A percentile compares a stretch with the other conserved stretches of the same genome.
These are phyloP conservation scores for Ardeotis arabs DNA, from an alignment of 2,113 vertebrate species.

Conservation along the genomic window DNA sequence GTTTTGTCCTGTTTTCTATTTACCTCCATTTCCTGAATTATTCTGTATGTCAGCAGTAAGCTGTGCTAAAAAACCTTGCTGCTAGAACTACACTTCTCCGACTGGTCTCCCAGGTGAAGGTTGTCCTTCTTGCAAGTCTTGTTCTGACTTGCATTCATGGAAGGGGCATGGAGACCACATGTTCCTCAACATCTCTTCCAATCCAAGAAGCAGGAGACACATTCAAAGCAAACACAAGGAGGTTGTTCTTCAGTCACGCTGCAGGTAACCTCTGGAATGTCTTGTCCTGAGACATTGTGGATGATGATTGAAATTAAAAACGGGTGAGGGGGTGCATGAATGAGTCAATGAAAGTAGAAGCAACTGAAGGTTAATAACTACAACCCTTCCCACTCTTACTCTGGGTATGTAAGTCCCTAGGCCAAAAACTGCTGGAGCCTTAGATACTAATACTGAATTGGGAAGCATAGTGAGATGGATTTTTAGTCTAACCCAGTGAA, in stretches of 20 bases:
- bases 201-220: neutral
- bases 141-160: neutral
- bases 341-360: neutral
- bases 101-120: neutral
- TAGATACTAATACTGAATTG: fast-evolving
- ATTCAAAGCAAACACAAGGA: neutral
- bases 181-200: neutral
- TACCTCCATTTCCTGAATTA: neutral
- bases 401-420: fast-evolving
- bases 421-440: neutral
- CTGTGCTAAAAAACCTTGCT: neutral
- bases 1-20: neutral
- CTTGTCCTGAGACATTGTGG: neutral
- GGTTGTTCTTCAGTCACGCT: neutral
- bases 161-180: neutral
- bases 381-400: fast-evolving
- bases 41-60: neutral
- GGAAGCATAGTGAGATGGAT: neutral
- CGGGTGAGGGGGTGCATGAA: neutral
- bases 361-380: neutral
- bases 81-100: neutral
- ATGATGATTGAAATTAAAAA: neutral
- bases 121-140: neutral
- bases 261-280: neutral
- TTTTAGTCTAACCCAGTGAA: neutral